A percentile compares a stretch with the other conserved stretches of the same genome.
These are phyloP conservation scores for Tenthredo notha DNA, from an alignment of 2,888 invertebrate genomes.

Conservation along the genomic window DNA sequence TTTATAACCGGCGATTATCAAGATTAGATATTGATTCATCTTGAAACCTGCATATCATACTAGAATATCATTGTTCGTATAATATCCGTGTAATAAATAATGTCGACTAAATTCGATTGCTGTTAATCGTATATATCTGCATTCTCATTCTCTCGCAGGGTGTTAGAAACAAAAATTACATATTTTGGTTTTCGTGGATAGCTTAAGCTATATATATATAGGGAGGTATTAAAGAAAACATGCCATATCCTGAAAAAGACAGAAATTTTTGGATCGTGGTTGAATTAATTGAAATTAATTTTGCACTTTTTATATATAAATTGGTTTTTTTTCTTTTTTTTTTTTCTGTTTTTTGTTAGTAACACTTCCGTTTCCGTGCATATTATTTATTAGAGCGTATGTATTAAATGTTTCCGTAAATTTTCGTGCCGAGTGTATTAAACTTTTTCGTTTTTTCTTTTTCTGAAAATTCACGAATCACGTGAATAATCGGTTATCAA, in stretches of 20 bases:
- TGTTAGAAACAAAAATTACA: conserved; percentile 54
- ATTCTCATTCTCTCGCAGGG: conserved; percentile 23
- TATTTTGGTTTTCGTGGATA: conserved; percentile 54
- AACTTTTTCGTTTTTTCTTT: not conserved
- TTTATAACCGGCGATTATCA: not conserved
- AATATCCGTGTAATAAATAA: conserved; percentile 13
- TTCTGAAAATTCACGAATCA: not conserved
- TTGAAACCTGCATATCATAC: not conserved
- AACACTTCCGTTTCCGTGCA: conserved; percentile 54
- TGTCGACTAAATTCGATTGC: conserved; percentile 5
- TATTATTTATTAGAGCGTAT: conserved; percentile 54
- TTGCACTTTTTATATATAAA: conserved; percentile 32
- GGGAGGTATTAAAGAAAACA: conserved; percentile 67
- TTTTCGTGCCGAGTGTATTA: conserved; percentile 12
- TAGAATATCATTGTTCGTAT: conserved; percentile 20
- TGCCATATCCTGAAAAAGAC: conserved; percentile 76
- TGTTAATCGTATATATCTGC: conserved; percentile 16
- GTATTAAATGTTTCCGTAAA: conserved; percentile 52
- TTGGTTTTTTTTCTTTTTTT: not conserved
- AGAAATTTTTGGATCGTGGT: conserved; percentile 71
- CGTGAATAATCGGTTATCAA: not conserved
- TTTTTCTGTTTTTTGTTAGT: conserved; percentile 63
- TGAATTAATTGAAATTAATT: conserved; percentile 60
- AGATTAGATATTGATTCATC: not conserved
- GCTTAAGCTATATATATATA: conserved; percentile 50